Percentiles rank a stretch among this genome's conserved stretches.
Evolutionary conservation across 2,888 invertebrate species (phyloP).

Genomic region (Synanthedon andrenaeformis): DNA sequence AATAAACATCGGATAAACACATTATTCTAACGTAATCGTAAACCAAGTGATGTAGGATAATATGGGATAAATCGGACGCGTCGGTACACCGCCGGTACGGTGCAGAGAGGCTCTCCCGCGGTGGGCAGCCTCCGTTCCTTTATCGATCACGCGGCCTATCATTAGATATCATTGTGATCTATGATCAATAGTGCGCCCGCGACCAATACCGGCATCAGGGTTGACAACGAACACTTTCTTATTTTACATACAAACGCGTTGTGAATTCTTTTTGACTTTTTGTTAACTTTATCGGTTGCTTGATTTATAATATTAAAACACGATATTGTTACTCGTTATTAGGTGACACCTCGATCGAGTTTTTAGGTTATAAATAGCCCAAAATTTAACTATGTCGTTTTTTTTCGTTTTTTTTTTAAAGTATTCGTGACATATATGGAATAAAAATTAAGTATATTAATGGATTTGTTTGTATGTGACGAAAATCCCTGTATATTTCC

Average conservation of each 20-base stretch:
- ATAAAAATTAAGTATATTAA: no score
- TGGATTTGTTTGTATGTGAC: no score
- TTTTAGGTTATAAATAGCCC: no score
- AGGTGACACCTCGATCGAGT: no score
- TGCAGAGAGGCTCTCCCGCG: conserved; percentile 42
- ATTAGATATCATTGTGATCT: conserved; percentile 67
- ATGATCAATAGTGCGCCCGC: conserved; percentile 47
- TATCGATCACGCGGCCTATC: conserved; percentile 59
- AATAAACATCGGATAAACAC: no score
- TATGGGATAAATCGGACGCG: not conserved
- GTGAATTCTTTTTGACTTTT: not conserved
- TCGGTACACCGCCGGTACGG: conserved; percentile 5
- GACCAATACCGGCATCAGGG: conserved; percentile 17
- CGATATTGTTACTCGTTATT: not conserved
- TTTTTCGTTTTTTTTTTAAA: no score
- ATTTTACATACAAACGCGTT: not conserved
- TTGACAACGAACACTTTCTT: conserved; percentile 11
- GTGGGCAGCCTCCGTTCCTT: conserved; percentile 44
- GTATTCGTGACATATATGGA: no score
- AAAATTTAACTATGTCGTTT: no score
- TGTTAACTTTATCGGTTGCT: not conserved
- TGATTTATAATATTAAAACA: not conserved
- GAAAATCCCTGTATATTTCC: no score
- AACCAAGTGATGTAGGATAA: no score
- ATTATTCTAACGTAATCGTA: no score